A percentile compares a stretch with the other conserved stretches of the same genome.
Conservation (phyloP, 1,140 invertebrate species). For the Phenacoccus solenopsis region DNA sequence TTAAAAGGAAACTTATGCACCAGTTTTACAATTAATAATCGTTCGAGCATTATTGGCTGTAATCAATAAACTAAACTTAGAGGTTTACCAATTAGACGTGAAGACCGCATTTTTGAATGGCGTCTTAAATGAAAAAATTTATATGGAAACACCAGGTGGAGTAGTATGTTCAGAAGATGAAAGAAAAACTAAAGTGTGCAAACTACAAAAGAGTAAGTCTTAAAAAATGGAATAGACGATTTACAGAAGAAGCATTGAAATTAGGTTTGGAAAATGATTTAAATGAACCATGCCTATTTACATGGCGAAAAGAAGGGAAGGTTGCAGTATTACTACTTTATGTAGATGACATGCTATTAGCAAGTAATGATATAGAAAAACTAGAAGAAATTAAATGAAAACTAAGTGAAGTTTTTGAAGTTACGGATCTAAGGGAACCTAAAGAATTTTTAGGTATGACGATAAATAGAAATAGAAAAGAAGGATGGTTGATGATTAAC, state of each 20-base stretch:
- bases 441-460: slow-evolving; percentile 27
- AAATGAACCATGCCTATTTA: slow-evolving; percentile 4
- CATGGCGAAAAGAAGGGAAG: neutral
- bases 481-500: neutral
- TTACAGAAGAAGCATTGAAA: slow-evolving; percentile 1
- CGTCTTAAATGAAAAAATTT: slow-evolving; percentile 33
- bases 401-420: slow-evolving; percentile 18
- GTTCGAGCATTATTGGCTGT: slow-evolving; percentile 33
- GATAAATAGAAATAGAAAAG: neutral
- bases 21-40: slow-evolving; percentile 30
- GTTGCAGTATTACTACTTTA: neutral
- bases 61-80: slow-evolving; percentile 30
- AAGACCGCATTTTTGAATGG: slow-evolving; percentile 36
- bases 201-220: slow-evolving; percentile 21
- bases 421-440: slow-evolving; percentile 27
- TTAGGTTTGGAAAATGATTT: neutral
- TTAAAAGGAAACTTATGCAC: slow-evolving; percentile 33
- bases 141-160: slow-evolving; percentile 32
- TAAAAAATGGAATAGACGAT: slow-evolving; percentile 21
- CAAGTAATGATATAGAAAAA: slow-evolving; percentile 5
- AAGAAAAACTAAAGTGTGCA: slow-evolving; percentile 22
- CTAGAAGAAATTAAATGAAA: slow-evolving; percentile 19
- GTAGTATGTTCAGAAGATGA: slow-evolving; percentile 19
- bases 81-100: slow-evolving; percentile 33
- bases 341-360: slow-evolving; percentile 21